Base-by-base conservation (phyloP, 2,888 invertebrate genomes). In the Ophonus ardosiacus region DNA sequence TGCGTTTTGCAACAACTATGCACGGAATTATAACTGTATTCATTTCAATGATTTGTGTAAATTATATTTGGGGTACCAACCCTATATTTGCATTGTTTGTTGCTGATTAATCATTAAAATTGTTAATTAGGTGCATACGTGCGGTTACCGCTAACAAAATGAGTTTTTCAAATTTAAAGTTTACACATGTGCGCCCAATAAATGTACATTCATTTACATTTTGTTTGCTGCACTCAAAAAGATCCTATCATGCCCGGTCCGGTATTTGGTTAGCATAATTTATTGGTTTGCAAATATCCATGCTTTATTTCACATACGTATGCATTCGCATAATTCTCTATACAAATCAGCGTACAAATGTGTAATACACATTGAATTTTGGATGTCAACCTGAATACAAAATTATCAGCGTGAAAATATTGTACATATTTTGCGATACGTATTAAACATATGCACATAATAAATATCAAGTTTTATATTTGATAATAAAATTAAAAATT, bases 41-140 rank as follows among this genome's bases (percentile, higher is more conserved):
- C 68, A 68, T 68, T 68, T 68, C 31, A 68, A 63, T 68, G 68
- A 68, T 40, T 68, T 68, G 68, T 68, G 68, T 68, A 68, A 68
- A 68, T 68, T 68, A 68, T 68, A 68, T 68, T 74, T 17, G 38
- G 78, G 78, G 78, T 78, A 24, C 8, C 4, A 13, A 31, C 80
- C 80, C 18, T 80, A 24, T 80, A 80, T 80, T 80, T 80, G 13
- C 80, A 59, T 18, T 80, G 80, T 80, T 59, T 80, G 59, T 80
- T 61, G 80, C 40, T 80, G 61, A 80, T 80, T 61, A 80, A 61
- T 80, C 80, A 80, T 80, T 80, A 80, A 80, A 80, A 80, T 61
- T 80, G 80, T 80, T 80, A 80, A 80, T 80, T 80, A 80, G 80
- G 61, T 80, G 80, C 80, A 80, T 80, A 61, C 80, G 61, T 59